Evolutionary conservation across 64 coral and sea anemone species (phyloP), one percentile per base, ranked within the genome.

Genomic region (Montipora efflorescens): DNA sequence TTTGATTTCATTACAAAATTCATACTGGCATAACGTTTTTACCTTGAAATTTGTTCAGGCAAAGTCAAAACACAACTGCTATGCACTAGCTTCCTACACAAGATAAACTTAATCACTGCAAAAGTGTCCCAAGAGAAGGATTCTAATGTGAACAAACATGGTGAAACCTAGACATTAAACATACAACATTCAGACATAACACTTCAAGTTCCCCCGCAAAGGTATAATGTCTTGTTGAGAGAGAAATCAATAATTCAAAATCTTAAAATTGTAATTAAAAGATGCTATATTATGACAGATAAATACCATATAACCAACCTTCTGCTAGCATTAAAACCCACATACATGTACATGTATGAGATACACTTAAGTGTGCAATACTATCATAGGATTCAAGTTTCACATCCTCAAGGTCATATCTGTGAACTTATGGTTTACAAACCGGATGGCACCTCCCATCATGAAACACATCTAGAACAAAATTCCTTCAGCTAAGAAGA

Each of bases 321-420:
- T 78, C 18, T 18, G 45, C 47, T 78, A 16, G 18, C 15, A 16
- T 13, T 49, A 19, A 78, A 36, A 48, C 18, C 15, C 76, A 44
- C 4, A 5, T 14, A 18, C 15, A 9, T 46, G 11, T 14, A 18
- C 15, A 9, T 46, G 11, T 14, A 64, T 64, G 4, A 18, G 19
- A 8, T 57, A 22, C 43, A 22, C 43, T 86, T 18, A 86, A 86
- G 66, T 67, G 16, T 67, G 82, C 62, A 86, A 72, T 72, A 71
- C 47, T 21, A 72, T 49, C 67, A 70, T 18, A 50, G 46, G 82
- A 86, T 72, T 86, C 66, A 86, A 86, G 46, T 86, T 86, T 86
- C 82, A 86, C 82, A 86, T 86, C 47, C 82, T 86, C 19, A 62
- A 86, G 82, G 82, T 86, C 82, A 86, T 25, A 43, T 49, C 82